Evolutionary conservation across 1,140 invertebrate species (phyloP).

Genomic region (Megalopta genalis): DNA sequence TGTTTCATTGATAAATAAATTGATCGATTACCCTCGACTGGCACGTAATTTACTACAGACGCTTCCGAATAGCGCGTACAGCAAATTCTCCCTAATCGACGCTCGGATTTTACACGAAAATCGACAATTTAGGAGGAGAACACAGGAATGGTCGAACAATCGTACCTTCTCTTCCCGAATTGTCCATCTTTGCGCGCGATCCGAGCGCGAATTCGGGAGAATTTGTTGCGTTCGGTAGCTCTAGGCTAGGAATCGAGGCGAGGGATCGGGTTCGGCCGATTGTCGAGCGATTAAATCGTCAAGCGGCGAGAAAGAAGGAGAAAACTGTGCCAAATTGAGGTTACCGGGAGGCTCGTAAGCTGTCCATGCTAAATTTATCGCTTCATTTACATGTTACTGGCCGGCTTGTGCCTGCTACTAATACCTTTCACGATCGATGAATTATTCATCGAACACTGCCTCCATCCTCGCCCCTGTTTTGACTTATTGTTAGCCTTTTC

Average conservation of each 20-base stretch:
- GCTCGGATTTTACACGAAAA: no score
- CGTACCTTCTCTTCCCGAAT: no score
- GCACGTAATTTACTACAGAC: no score
- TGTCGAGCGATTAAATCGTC: slow-evolving; percentile 34
- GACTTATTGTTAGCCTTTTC: slow-evolving; percentile 65
- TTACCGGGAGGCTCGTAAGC: slow-evolving; percentile 55
- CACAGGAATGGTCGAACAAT: no score
- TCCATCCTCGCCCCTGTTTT: slow-evolving; percentile 60
- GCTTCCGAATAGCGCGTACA: no score
- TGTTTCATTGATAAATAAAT: no score
- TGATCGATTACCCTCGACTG: no score
- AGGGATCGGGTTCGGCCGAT: background rate
- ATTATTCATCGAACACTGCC: slow-evolving; percentile 65
- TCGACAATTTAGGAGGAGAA: no score
- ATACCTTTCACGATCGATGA: slow-evolving; percentile 66
- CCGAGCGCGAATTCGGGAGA: no score
- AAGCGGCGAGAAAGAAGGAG: slow-evolving; percentile 25
- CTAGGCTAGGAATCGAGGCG: background rate
- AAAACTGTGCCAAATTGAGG: slow-evolving; percentile 63
- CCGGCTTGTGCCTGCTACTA: slow-evolving; percentile 62
- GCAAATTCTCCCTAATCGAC: no score
- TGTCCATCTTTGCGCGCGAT: no score
- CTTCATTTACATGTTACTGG: slow-evolving; percentile 69
- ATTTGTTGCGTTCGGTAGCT: no score
- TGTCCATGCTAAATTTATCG: slow-evolving; percentile 68